phyloP scores from a whole-genome alignment of 2,888 invertebrate genomes.

The Heliconius erato region DNA sequence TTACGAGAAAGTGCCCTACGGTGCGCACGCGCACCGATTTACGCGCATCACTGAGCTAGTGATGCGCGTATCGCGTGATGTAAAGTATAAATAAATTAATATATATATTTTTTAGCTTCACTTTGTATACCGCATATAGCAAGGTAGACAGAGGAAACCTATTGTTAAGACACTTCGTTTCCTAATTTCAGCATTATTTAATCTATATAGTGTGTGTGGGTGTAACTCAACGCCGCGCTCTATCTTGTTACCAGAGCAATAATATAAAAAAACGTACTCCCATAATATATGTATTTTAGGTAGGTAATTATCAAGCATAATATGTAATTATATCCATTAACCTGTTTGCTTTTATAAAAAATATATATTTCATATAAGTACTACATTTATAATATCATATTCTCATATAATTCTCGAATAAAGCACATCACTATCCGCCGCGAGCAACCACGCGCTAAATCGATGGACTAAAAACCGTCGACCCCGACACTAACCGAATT shows the following conservation, averaged over 20 bases:
- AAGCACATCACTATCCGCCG: slow-evolving; percentile 69
- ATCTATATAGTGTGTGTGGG: too few species aligned
- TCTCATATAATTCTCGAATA: background rate
- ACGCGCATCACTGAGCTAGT: slow-evolving; percentile 76
- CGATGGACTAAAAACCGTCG: slow-evolving; percentile 79
- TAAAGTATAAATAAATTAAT: too few species aligned
- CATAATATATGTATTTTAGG: background rate
- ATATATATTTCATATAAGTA: background rate
- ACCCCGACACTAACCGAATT: slow-evolving; percentile 81
- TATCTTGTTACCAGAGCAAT: too few species aligned
- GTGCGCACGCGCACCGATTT: slow-evolving; percentile 84
- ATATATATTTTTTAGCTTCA: too few species aligned
- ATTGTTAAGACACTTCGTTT: too few species aligned
- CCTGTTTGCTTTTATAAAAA: background rate
- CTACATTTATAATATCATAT: background rate
- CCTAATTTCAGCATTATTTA: too few species aligned
- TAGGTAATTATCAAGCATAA: background rate
- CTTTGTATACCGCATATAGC: too few species aligned
- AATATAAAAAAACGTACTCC: background rate
- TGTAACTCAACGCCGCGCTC: too few species aligned
- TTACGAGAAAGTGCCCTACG: slow-evolving; percentile 78
- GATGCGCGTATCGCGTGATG: slow-evolving; percentile 51
- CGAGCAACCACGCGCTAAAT: slow-evolving; percentile 82
- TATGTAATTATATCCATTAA: background rate
- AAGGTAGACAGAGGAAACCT: too few species aligned